Base-by-base conservation (phyloP, 2,888 invertebrate genomes). In the Melieria omissa region DNA sequence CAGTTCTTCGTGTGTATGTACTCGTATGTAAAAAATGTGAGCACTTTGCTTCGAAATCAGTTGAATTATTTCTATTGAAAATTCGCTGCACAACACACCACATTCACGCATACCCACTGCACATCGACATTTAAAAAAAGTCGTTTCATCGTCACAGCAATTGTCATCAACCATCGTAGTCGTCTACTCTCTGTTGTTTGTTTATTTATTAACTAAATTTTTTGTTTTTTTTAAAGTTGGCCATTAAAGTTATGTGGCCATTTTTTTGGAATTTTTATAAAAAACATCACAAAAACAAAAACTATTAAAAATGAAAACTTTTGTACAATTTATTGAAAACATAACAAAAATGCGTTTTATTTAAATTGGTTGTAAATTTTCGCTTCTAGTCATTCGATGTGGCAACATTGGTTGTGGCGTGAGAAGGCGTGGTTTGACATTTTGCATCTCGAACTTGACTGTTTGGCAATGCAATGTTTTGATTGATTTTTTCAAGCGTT, bases 291-390 rank as follows among this genome's bases (percentile, higher is more conserved):
- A 29, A 29, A 3, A 29, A 29, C 29, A 29, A 55, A 46, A 55
- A 45, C 54, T 62, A 58, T 70, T 63, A 71, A 73, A 73, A 74
- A 76, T 73, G 69, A 75, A 71, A 74, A 71, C 75, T 76, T 74
- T 74, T 78, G 70, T 74, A 75, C 73, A 76, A 72, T 76, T 74
- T 74, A 73, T 73, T 64, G 52, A 75, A 78, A 29, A 29, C 74
- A 63, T 69, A 70, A 71, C 62, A 71, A 68, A 67, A 58, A 49
- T 75, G 78, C 74, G 78, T 79, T 78, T 79, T 77, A 79, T 77
- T 77, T 8, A 16, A 61, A 66, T 55, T 61, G 65, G 67, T 71
- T 52, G 69, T 70, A 60, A 52, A 71, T 41, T 44, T 52, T n/a
- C 7, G n/a, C 29, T 29, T 29, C 3, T 29, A 29, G 29, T 3